Evolutionary conservation across 2,113 vertebrate genomes (phyloP).

Genomic region (Prunella fulvescens): DNA sequence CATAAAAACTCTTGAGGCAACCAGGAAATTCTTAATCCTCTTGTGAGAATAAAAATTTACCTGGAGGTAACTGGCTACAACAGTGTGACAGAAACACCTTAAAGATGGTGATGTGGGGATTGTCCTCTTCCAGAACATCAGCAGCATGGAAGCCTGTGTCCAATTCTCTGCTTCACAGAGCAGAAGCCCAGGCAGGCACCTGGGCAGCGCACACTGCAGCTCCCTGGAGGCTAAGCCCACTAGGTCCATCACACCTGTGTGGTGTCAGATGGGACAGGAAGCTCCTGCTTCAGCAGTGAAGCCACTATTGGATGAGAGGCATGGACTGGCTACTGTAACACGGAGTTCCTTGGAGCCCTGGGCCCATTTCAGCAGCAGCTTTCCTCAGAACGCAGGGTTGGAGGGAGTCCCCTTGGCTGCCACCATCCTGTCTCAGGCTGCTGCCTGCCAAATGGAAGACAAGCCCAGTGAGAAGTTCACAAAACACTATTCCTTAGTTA

Average conservation of each 20-base stretch:
- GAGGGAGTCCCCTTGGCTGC: not conserved
- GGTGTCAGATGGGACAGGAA: not conserved
- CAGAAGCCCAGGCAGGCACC: not conserved
- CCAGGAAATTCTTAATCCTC: not conserved
- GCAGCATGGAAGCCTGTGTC: not conserved
- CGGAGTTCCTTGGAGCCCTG: not conserved
- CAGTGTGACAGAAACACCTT: fast-evolving
- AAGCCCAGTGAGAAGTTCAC: not conserved
- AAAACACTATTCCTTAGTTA: not conserved
- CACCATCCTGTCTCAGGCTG: not conserved
- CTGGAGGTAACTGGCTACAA: not conserved
- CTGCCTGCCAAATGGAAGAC: not conserved
- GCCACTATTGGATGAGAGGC: not conserved
- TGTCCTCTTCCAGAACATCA: not conserved
- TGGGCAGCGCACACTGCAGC: not conserved
- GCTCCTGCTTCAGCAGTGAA: not conserved
- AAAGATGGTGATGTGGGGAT: not conserved
- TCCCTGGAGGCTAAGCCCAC: not conserved
- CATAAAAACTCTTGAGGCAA: not conserved
- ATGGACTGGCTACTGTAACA: not conserved
- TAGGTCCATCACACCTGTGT: not conserved
- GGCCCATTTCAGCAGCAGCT: not conserved
- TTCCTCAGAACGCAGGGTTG: not conserved
- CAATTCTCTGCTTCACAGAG: not conserved
- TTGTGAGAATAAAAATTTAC: not conserved